A percentile compares a stretch with the other conserved stretches of the same genome.
phyloP scores from a whole-genome alignment of 2,113 vertebrate genomes.

The Dendrocopos noguchii region DNA sequence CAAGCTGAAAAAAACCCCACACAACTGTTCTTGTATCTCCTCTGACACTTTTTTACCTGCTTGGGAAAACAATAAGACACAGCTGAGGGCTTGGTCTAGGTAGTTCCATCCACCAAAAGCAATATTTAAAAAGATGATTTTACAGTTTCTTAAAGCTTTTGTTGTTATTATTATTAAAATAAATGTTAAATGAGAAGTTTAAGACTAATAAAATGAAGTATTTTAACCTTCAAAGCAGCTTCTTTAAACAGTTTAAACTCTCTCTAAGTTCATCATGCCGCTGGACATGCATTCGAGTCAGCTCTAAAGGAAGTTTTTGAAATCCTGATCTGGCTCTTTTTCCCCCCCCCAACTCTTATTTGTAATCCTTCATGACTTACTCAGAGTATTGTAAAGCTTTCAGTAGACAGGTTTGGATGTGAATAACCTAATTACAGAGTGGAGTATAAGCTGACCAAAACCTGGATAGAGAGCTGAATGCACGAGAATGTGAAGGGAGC shows the following conservation, averaged over 20 bases:
- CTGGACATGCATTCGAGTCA: not conserved
- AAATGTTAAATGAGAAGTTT: not conserved
- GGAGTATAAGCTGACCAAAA: not conserved
- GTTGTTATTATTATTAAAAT: not conserved
- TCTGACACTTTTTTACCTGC: not conserved
- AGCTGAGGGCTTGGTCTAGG: not conserved
- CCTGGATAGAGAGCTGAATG: not conserved
- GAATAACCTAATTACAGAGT: not conserved
- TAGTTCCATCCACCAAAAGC: not conserved
- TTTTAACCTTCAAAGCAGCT: not conserved
- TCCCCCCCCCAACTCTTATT: not conserved
- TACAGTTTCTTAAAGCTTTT: not conserved
- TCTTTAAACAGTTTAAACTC: not conserved
- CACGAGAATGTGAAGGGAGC: not conserved
- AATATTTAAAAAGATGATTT: not conserved
- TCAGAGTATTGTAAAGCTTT: not conserved
- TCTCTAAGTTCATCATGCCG: not conserved
- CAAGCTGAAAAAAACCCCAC: not conserved
- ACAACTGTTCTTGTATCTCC: accelerated
- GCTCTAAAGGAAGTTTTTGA: not conserved
- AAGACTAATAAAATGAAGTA: not conserved
- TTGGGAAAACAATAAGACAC: not conserved
- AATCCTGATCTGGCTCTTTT: not conserved
- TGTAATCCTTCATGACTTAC: not conserved
- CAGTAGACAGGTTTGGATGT: not conserved